Conservation (phyloP, 2,888 invertebrate species). For the Plutella xylostella region DNA sequence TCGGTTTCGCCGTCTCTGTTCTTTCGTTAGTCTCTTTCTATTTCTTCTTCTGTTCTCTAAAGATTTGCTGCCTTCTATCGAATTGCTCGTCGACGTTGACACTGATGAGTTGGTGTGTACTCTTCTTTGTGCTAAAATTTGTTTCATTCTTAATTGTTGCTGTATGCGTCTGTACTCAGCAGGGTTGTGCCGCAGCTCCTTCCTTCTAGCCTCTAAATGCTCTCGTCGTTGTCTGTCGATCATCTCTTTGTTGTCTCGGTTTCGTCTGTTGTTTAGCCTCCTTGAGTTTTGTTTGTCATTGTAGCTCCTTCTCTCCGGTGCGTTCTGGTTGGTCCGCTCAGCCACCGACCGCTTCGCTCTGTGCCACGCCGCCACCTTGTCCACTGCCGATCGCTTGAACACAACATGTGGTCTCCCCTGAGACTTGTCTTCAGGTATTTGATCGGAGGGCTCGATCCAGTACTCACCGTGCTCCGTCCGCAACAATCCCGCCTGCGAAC, state of each 20-base stretch:
- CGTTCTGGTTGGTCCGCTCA: slow-evolving; percentile 25
- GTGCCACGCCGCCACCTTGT: slow-evolving; percentile 49
- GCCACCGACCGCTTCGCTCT: slow-evolving; percentile 43
- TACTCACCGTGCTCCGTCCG: slow-evolving; percentile 75
- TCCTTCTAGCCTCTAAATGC: slow-evolving; percentile 44
- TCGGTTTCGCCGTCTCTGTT: slow-evolving; percentile 37
- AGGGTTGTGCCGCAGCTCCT: slow-evolving; percentile 49
- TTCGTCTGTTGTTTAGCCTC: slow-evolving; percentile 52
- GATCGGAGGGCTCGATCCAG: slow-evolving; percentile 78
- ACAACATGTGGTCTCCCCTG: slow-evolving; percentile 74
- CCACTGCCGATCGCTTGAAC: slow-evolving; percentile 75
- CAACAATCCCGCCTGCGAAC: slow-evolving; percentile 74
- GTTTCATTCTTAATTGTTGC: no score
- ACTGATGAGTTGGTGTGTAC: not conserved
- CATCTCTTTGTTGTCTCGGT: slow-evolving; percentile 72
- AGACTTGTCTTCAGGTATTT: slow-evolving; percentile 42
- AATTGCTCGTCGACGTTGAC: slow-evolving; percentile 34
- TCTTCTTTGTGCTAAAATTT: slow-evolving; percentile 13
- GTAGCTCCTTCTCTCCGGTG: slow-evolving; percentile 33
- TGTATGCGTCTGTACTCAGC: slow-evolving; percentile 49
- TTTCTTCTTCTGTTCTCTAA: slow-evolving; percentile 26
- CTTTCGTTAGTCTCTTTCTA: slow-evolving; percentile 29
- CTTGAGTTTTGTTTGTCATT: slow-evolving; percentile 57
- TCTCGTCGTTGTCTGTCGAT: slow-evolving; percentile 50
- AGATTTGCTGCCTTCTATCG: slow-evolving; percentile 32